A percentile compares a stretch with the other conserved stretches of the same genome.
Evolutionary conservation across 1,140 invertebrate species (phyloP).

Genomic region (Diabrotica virgifera): DNA sequence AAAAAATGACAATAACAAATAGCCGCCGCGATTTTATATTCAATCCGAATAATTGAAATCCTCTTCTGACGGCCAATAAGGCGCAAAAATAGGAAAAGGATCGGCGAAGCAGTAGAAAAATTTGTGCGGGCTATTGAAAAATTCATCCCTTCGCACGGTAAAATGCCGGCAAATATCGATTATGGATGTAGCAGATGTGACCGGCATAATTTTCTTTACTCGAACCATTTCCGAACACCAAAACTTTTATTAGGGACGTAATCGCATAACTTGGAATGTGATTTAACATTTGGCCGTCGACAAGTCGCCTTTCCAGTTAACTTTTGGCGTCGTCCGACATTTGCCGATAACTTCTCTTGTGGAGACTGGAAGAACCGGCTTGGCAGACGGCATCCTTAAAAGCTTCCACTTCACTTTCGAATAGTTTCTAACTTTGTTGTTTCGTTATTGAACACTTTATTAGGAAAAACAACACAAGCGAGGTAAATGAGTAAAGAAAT

Average conservation of each 20-base stretch:
- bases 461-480: no score
- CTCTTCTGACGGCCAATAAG: not conserved
- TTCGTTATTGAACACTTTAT: not conserved
- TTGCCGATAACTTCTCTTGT: not conserved
- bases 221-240: conserved; percentile 18
- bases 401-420: not conserved
- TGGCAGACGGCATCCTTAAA: not conserved
- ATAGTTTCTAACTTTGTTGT: not conserved
- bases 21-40: not conserved
- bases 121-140: conserved; percentile 16
- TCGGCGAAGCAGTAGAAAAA: not conserved
- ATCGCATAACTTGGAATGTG: conserved; percentile 32
- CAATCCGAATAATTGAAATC: not conserved
- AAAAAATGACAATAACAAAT: not conserved
- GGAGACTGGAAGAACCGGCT: not conserved
- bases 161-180: conserved; percentile 23
- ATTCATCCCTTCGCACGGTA: conserved; percentile 17
- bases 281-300: conserved; percentile 24
- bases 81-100: conserved; percentile 4
- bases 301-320: not conserved
- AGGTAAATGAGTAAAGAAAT: no score
- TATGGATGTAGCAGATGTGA: conserved; percentile 31
- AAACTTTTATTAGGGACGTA: conserved; percentile 33
- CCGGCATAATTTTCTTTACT: conserved; percentile 25
- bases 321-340: not conserved